Conservation (phyloP, 1,140 invertebrate genomes). For the Drosophila nigrodunni region DNA sequence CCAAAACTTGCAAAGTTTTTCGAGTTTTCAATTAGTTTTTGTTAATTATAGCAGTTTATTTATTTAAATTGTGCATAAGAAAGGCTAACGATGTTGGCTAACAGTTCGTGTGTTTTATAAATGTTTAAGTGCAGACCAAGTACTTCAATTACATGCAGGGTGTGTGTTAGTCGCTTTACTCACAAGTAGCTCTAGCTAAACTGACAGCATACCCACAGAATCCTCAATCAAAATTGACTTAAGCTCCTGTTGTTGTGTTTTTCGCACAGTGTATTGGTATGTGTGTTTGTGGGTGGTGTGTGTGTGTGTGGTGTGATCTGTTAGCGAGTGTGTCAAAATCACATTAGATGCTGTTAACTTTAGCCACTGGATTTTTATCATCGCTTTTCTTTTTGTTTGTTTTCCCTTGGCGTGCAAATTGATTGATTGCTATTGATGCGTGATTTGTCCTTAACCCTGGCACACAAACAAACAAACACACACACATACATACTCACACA, state of each 20-base stretch:
- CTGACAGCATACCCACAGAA: not conserved
- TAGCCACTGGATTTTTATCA: constrained; percentile 40
- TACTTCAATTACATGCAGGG: not conserved
- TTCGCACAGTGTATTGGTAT: constrained; percentile 27
- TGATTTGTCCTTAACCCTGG: constrained; percentile 78
- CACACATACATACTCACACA: constrained; percentile 25
- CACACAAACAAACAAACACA: constrained; percentile 31
- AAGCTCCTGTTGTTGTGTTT: not conserved
- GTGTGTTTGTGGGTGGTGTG: not conserved
- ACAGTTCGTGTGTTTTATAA: too few species aligned
- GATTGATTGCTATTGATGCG: constrained; percentile 80
- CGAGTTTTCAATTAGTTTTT: too few species aligned
- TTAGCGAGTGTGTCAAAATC: constrained; percentile 73
- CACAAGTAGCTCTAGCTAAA: not conserved
- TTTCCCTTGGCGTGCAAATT: constrained; percentile 65
- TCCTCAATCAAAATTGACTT: constrained; percentile 16
- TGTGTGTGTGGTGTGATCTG: constrained; percentile 27
- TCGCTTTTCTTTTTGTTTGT: constrained; percentile 63
- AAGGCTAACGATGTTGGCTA: too few species aligned
- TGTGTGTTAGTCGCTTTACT: not conserved
- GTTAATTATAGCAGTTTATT: too few species aligned
- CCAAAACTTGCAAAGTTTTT: too few species aligned
- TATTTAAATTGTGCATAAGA: too few species aligned
- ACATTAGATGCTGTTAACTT: constrained; percentile 81
- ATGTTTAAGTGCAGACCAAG: not conserved